Percentiles rank a stretch among this genome's conserved stretches.
Evolutionary conservation across 2,113 vertebrate genomes (phyloP).

Genomic region (Cynocephalus volans): DNA sequence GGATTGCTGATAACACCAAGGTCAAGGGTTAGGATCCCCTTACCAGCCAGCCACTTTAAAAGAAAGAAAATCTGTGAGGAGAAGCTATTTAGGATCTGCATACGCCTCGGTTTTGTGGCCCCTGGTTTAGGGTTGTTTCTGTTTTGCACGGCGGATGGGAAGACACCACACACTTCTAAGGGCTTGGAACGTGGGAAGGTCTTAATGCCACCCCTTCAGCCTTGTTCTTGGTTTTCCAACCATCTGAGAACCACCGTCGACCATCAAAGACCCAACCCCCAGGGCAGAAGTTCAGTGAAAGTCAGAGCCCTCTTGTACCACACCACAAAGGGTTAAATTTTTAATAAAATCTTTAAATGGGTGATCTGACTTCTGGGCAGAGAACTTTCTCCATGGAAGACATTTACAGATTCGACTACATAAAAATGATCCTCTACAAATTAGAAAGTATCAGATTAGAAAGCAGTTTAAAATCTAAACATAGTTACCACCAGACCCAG

Average conservation of each 20-base stretch:
- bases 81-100: neutral
- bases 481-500: fast-evolving
- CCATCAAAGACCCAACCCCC: too few species aligned
- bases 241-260: neutral
- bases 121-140: fast-evolving
- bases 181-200: neutral
- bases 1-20: too few species aligned
- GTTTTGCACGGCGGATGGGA: neutral
- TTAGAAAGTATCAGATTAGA: neutral
- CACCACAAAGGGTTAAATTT: neutral
- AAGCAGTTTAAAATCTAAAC: neutral
- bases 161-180: neutral
- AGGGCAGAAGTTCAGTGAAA: neutral
- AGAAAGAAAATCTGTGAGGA: neutral
- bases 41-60: too few species aligned
- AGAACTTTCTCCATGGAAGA: neutral
- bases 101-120: fast-evolving
- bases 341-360: neutral
- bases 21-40: too few species aligned
- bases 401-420: neutral
- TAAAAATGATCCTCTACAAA: neutral
- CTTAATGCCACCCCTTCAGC: neutral
- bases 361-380: neutral
- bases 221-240: too few species aligned
- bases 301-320: too few species aligned